phyloP scores from a whole-genome alignment of 2,113 vertebrate genomes.

The Corythaixoides concolor region DNA sequence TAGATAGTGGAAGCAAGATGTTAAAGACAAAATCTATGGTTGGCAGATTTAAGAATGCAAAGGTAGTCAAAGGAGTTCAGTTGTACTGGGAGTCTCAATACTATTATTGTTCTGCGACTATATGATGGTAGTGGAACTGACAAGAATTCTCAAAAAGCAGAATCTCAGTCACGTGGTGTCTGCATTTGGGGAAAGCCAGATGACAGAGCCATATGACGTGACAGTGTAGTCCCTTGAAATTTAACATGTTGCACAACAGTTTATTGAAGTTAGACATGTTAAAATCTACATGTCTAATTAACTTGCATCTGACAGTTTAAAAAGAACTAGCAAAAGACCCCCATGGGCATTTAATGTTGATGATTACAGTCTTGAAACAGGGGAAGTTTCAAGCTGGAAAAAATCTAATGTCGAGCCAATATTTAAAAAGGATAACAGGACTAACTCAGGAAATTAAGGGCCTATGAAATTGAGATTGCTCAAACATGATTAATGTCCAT shows the following conservation, averaged over 20 bases:
- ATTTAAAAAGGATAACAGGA: background rate
- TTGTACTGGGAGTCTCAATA: background rate
- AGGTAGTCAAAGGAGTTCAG: background rate
- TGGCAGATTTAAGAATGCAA: background rate
- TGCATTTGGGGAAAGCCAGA: background rate
- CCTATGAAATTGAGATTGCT: background rate
- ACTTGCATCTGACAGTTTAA: background rate
- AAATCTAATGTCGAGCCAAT: background rate
- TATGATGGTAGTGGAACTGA: background rate
- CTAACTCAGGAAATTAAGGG: background rate
- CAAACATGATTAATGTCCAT: constrained; percentile 2
- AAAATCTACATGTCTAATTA: background rate
- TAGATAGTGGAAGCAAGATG: background rate
- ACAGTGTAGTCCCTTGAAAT: background rate
- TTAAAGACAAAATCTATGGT: background rate
- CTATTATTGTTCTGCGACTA: background rate
- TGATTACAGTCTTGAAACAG: background rate
- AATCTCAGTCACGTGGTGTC: background rate
- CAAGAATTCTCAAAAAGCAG: background rate
- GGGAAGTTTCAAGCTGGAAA: background rate
- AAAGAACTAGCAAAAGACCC: background rate
- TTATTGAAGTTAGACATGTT: background rate
- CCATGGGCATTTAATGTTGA: background rate
- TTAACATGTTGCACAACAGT: background rate
- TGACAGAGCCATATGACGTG: background rate